phyloP scores from a whole-genome alignment of 2,113 vertebrate genomes.

The Bombycilla garrulus region DNA sequence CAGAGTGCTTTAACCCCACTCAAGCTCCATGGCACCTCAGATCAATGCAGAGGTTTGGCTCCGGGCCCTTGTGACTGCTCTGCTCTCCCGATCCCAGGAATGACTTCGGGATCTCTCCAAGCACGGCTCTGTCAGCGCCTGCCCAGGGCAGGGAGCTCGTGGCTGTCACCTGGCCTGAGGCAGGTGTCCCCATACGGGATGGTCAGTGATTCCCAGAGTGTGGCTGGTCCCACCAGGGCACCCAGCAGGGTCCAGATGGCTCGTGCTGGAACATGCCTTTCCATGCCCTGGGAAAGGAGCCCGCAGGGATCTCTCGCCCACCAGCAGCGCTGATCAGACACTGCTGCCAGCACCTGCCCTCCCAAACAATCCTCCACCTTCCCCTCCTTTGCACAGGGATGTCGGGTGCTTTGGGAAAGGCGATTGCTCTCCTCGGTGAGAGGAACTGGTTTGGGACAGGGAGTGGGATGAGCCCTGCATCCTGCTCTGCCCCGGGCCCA shows the following conservation, averaged over 20 bases:
- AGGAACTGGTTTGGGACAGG: background rate
- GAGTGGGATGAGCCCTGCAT: background rate
- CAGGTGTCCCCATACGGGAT: background rate
- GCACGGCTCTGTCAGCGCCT: too few relatives aligned
- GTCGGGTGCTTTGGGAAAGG: background rate
- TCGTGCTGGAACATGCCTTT: fast-evolving
- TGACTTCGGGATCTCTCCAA: too few relatives aligned
- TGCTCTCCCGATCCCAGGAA: background rate
- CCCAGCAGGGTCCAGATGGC: fast-evolving
- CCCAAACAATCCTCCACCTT: background rate
- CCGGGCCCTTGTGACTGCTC: background rate
- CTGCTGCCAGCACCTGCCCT: background rate
- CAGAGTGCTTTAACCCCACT: background rate
- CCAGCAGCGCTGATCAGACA: background rate
- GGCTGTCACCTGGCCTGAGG: background rate
- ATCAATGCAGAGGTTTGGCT: background rate
- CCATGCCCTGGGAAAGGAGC: background rate
- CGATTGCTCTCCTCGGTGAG: background rate
- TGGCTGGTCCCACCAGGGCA: background rate
- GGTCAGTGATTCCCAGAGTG: fast-evolving
- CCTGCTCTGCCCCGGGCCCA: fast-evolving
- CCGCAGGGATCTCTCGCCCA: background rate
- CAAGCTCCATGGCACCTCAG: background rate
- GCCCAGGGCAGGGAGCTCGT: background rate
- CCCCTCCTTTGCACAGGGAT: background rate